Base-by-base conservation (phyloP, 2,113 vertebrate genomes). In the Tetrax tetrax region DNA sequence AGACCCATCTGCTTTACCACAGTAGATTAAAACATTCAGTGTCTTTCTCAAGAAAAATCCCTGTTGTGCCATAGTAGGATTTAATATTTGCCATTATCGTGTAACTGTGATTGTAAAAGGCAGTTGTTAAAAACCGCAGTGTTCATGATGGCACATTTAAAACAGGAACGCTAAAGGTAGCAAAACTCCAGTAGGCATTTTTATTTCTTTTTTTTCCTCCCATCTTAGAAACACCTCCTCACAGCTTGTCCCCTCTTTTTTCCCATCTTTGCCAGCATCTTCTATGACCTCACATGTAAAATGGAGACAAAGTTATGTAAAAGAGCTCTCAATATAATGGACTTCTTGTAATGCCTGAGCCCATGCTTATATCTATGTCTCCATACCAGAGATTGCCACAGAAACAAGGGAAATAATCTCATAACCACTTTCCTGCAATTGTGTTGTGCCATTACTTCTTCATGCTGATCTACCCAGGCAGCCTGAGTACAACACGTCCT, bases 101-200 rank as follows among this genome's bases (percentile, higher is more conserved):
- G 45, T 61, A 76, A 53, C 71, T 72, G 24, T 50, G 91, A 83
- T 69, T 87, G 25, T 86, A 65, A 96, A 96, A 90, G 20, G 10
- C 60, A 85, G 48, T 47, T 83, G 56, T 83, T 69, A 66, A 87
- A 89, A 84, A 24, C 35, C 0, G 0, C 13, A 41, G 37, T 63
- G 47, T 22, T 94, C 28, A 20, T 2, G 1, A 31, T 14, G 16
- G 9, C 29, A 47, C 1, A 1, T 66, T 88, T 70, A 43, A 81
- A 93, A 43, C 25, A 50, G 13, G 38, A 78, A 84, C 7, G 20
- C 14, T 29, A 53, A 68, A 79, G 31, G 50, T 56, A 84, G 13
- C 6, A 87, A 81, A 75, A 6, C 56, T 92, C 33, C 27, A 43
- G 10, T 29, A n/a, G 18, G 8, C 12, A 15, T 51, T 69, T 81